Conservation (phyloP, 2,113 vertebrate genomes). For the Gambusia holbrooki region DNA sequence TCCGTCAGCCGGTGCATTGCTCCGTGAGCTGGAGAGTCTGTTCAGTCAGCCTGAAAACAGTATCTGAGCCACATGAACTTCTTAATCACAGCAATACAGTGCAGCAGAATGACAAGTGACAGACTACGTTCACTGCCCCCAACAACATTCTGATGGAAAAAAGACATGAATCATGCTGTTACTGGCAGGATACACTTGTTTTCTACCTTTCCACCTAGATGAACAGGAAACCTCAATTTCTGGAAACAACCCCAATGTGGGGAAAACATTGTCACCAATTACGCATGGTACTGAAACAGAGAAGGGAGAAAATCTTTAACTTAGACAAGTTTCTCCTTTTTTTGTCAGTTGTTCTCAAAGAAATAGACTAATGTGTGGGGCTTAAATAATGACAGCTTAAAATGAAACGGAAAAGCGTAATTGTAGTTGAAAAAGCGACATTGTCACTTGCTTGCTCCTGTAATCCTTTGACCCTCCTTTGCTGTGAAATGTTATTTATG, state of each 20-base stretch:
- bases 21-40: slow-evolving; percentile 47
- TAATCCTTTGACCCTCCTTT: slow-evolving; percentile 24
- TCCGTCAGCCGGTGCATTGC: slow-evolving; percentile 41
- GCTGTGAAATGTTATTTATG: slow-evolving; percentile 21
- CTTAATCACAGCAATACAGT: slow-evolving; percentile 63
- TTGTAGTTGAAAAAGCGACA: no score
- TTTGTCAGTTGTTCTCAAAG: not conserved
- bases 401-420: no score
- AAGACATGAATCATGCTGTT: slow-evolving; percentile 22
- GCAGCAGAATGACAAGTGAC: slow-evolving; percentile 34
- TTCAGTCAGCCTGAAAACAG: slow-evolving; percentile 59
- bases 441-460: not conserved
- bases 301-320: not conserved
- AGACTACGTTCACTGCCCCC: slow-evolving; percentile 36
- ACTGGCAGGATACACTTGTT: slow-evolving; percentile 40
- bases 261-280: not conserved
- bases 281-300: not conserved
- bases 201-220: slow-evolving; percentile 14
- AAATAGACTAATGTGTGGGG: not conserved
- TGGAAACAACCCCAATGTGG: no score
- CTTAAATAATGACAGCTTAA: no score
- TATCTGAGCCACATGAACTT: slow-evolving; percentile 41
- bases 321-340: not conserved
- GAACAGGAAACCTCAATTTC: slow-evolving; percentile 12
- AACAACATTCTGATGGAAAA: slow-evolving; percentile 14